Percentiles rank a stretch among this genome's conserved stretches.
Evolutionary conservation across 2,797 vertebrate species (phyloP).

Genomic region (Dipus sagitta): DNA sequence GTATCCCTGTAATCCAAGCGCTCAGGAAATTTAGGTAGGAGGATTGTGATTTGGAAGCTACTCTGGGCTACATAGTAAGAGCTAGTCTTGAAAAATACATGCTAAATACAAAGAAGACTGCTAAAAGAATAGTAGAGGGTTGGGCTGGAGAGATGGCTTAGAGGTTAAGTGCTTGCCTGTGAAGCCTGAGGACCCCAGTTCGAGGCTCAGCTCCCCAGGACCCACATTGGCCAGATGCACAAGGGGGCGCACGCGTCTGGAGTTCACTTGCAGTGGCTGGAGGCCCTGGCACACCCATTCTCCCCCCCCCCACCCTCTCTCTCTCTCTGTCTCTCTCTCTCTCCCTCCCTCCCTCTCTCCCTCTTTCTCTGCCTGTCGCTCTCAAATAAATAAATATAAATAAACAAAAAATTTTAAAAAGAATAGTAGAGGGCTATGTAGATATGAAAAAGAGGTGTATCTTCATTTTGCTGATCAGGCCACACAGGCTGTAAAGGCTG

Average conservation of each 20-base stretch:
- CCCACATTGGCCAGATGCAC: too few species aligned
- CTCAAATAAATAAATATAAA: too few species aligned
- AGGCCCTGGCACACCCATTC: too few species aligned
- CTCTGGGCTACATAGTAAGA: neutral
- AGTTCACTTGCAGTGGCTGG: too few species aligned
- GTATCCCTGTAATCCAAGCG: neutral
- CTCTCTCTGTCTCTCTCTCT: too few species aligned
- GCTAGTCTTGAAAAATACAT: neutral
- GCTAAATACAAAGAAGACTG: slow-evolving; percentile 9
- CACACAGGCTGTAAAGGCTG: neutral
- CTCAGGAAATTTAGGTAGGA: neutral
- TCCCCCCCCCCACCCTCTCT: too few species aligned
- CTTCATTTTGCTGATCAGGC: neutral
- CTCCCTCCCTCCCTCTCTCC: too few species aligned
- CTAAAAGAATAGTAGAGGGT: neutral
- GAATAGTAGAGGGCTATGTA: neutral
- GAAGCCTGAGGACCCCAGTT: too few species aligned
- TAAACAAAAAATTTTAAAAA: neutral
- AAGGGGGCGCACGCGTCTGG: too few species aligned
- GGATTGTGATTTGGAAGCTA: neutral
- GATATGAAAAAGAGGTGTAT: neutral
- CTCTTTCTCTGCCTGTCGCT: too few species aligned
- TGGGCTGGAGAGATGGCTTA: neutral
- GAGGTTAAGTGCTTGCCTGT: too few species aligned
- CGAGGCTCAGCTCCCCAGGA: too few species aligned